Percentiles rank a stretch among this genome's conserved stretches.
phyloP scores from a whole-genome alignment of 2,113 vertebrate species.

The Sula dactylatra region DNA sequence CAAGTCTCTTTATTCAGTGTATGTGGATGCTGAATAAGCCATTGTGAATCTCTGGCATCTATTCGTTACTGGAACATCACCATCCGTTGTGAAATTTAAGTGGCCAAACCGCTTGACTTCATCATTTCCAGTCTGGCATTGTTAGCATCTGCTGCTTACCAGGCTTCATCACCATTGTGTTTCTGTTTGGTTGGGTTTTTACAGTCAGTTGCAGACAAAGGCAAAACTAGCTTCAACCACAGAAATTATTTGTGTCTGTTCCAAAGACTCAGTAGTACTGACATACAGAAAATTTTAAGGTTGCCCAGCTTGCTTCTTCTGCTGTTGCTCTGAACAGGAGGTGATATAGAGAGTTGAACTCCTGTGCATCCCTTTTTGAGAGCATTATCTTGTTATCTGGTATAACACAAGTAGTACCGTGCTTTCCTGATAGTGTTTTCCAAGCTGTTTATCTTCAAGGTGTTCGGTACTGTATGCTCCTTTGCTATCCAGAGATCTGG shows the following conservation, averaged over 20 bases:
- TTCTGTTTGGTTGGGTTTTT: conserved; percentile 39
- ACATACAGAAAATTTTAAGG: neutral
- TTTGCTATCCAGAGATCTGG: conserved; percentile 72
- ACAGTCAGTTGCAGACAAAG: conserved; percentile 45
- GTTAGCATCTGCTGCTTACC: conserved; percentile 62
- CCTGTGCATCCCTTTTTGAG: conserved; percentile 63
- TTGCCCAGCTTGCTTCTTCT: conserved; percentile 50
- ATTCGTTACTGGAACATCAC: conserved; percentile 46
- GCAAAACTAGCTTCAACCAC: conserved; percentile 41
- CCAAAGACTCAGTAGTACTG: neutral
- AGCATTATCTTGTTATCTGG: conserved; percentile 16
- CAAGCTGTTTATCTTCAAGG: conserved; percentile 16
- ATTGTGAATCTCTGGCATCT: conserved; percentile 61
- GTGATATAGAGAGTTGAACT: neutral
- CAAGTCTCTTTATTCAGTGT: conserved; percentile 70
- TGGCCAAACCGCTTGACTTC: conserved; percentile 57
- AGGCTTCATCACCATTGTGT: conserved; percentile 73
- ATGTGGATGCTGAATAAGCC: conserved; percentile 65
- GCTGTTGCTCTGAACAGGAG: conserved; percentile 28
- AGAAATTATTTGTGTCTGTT: conserved; percentile 26
- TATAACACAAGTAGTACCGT: neutral
- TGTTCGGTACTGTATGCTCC: conserved; percentile 65
- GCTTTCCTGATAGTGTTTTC: conserved; percentile 47
- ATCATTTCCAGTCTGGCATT: conserved; percentile 67
- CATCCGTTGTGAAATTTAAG: conserved; percentile 58